Base-by-base conservation (phyloP, 2,113 vertebrate species). In the Mola mola region DNA sequence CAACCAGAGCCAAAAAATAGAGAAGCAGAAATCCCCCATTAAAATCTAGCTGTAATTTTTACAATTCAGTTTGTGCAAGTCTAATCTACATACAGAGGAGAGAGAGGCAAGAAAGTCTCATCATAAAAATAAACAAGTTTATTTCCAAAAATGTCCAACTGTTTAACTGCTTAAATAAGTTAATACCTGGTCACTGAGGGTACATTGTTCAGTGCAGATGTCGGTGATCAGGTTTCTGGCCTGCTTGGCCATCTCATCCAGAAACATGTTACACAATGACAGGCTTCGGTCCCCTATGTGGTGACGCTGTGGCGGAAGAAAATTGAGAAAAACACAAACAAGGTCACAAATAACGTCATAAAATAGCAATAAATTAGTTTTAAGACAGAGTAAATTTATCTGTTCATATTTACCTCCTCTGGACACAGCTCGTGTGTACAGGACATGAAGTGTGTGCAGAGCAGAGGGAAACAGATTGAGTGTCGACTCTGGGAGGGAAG, bases 221-320 rank as follows among this genome's bases (percentile, higher is more conserved):
- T 99, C 96, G 9, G 96, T 98, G 86, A 99, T 99, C 62, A 99
- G 95, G 89, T 99, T 99, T 48, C 96, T 89, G 72, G 96, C 97
- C 76, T 99, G 96, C 59, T 99, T 98, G 10, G 97, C 97, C 97
- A 99, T 98, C 90, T 99, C 97, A 70, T 99, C 97, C 89, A 99
- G 86, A 87, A 99, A 99, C 97, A 99, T 98, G 92, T 99, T 99
- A 81, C 97, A 99, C 73, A 99, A 82, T 4, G 97, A 99, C 41
- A 99, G 93, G 73, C 96, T 99, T 9, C 96, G 97, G 52, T 99
- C 97, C 8, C 97, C 96, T 80, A 99, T 99, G 78, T 99, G 97
- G 89, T 98, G 97, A 33, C 97, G 89, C 97, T 99, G 86, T 1
- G 20, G 41, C 48, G 34, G 29, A 46, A 7, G 6, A 44, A 44